Base-by-base conservation (phyloP, 2,797 vertebrate genomes). In the Spinus olivaceus region DNA sequence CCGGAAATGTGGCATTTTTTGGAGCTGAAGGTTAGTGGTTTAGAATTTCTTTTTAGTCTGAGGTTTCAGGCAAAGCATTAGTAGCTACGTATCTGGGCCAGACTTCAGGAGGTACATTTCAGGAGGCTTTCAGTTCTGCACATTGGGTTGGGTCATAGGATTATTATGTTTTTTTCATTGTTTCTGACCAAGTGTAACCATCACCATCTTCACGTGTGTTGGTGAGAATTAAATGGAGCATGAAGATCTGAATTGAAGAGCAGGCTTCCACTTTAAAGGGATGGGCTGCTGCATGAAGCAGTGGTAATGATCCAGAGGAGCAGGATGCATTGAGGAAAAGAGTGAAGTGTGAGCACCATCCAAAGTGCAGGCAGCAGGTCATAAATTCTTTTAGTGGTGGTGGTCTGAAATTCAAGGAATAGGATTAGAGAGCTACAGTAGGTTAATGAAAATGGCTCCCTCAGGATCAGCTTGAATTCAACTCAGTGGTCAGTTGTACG, bases 391-490 rank as follows among this genome's bases (percentile, higher is more conserved):
- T 82, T 63, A 72, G 91, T 86, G 66, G 46, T 73, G 78, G 92
- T 90, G 94, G 92, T 91, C 94, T 96, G 95, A 95, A 95, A 92
- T 88, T 90, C 91, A 90, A 67, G 91, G 85, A 90, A 88, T 81
- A 86, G 85, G 77, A 96, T 94, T 94, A 94, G 89, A 91, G 64
- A 88, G 73, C 76, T 91, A 88, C 80, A 84, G 89, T 70, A 86
- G 95, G 91, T 90, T 96, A 96, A 96, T 96, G 92, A 92, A 96
- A 96, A 96, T 12, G 1, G 56, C 51, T 96, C 82, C 85, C 85
- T 95, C 87, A 90, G 70, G 80, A 96, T 94, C 91, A 91, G 91
- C 87, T 91, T 94, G 87, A 96, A 90, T 95, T 92, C 91, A 91
- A 64, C 91, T 92, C 85, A 57, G 80, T 94, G 96, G 95, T 94